A percentile compares a stretch with the other conserved stretches of the same genome.
phyloP scores from a whole-genome alignment of 2,888 invertebrate species.

The Protodeltote pygarga region DNA sequence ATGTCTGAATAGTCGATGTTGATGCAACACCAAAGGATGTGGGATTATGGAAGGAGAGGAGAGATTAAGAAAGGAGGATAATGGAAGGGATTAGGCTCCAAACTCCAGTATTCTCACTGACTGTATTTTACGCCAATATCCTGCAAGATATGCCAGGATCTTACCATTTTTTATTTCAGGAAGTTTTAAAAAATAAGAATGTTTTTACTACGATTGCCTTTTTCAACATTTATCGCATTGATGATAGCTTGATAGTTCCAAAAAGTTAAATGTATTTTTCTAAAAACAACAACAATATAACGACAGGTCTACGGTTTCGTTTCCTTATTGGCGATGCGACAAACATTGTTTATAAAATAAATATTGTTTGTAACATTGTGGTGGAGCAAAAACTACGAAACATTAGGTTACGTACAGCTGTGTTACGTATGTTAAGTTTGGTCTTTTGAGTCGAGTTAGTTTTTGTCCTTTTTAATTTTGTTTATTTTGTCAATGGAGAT shows the following conservation, averaged over 20 bases:
- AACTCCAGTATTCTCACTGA: too few species aligned
- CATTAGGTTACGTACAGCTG: conserved; percentile 13
- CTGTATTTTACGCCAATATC: too few species aligned
- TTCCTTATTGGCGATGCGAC: conserved; percentile 39
- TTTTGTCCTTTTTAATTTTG: too few species aligned
- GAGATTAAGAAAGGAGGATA: too few species aligned
- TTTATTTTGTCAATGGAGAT: too few species aligned
- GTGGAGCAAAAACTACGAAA: conserved; percentile 18
- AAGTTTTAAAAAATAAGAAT: conserved; percentile 12
- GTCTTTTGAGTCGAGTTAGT: too few species aligned
- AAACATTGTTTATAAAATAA: conserved; percentile 20
- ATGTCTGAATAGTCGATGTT: too few species aligned
- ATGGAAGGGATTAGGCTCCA: too few species aligned
- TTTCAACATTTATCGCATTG: conserved; percentile 26
- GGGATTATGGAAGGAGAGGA: too few species aligned
- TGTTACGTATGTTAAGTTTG: not conserved
- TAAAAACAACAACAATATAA: conserved; percentile 29
- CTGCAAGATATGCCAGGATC: too few species aligned
- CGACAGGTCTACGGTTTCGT: conserved; percentile 14
- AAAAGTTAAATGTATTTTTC: conserved; percentile 16
- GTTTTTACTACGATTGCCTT: conserved; percentile 11
- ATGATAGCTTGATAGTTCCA: conserved; percentile 33
- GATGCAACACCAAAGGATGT: too few species aligned
- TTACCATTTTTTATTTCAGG: not conserved
- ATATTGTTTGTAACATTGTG: conserved; percentile 15